phyloP scores from a whole-genome alignment of 1,140 invertebrate genomes.

The Polyergus mexicanus region DNA sequence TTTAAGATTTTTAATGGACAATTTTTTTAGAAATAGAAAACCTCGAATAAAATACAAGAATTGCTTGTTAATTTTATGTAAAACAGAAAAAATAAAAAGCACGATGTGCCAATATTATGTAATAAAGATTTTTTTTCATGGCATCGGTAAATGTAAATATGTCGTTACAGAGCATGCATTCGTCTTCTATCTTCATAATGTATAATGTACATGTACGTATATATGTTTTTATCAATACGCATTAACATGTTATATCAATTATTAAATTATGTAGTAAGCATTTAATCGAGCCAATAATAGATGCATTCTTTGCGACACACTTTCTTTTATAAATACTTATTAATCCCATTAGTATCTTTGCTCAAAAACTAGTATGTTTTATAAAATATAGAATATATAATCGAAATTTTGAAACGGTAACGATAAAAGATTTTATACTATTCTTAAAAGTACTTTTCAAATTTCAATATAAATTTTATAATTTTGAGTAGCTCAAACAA shows the following conservation, averaged over 20 bases:
- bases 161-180: not conserved
- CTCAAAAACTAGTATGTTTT: not conserved
- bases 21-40: not conserved
- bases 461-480: not conserved
- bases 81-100: not conserved
- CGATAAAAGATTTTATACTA: not conserved
- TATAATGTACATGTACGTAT: too few species aligned
- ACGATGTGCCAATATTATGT: not conserved
- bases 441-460: not conserved
- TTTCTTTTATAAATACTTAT: conserved; percentile 9
- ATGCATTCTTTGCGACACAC: not conserved
- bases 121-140: conserved; percentile 29
- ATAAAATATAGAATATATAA: not conserved
- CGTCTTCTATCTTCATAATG: not conserved
- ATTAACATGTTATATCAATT: not conserved
- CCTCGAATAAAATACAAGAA: not conserved
- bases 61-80: not conserved
- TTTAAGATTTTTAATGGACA: not conserved
- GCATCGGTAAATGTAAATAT: not conserved
- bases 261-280: not conserved
- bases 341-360: not conserved
- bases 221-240: not conserved
- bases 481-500: not conserved
- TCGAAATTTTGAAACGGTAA: not conserved
- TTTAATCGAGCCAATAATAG: not conserved